Evolutionary conservation across 1,140 invertebrate species (phyloP), one percentile per base, ranked within the genome.

Genomic region (Drosophila hydei): DNA sequence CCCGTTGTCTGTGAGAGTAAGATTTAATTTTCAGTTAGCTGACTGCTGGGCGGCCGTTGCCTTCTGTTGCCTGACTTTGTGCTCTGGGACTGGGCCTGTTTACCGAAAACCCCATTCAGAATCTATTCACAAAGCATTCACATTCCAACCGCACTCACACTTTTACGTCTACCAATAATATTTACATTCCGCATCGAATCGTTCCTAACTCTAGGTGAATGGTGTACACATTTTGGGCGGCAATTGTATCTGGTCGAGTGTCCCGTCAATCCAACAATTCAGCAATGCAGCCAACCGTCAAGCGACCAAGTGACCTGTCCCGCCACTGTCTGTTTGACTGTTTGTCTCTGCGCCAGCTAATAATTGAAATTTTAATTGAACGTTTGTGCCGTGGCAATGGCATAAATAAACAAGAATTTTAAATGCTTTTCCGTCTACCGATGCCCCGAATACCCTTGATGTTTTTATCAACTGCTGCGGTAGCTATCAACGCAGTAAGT

Each of bases 331-430:
- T 74, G 64, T 55, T 6, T 33, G 30, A 11, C 36, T 67, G n/a
- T 21, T 62, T 59, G 33, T 55, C 51, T 74, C 60, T 55, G 76
- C 67, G 64, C 54, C 74, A 71, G 78, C 61, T 83, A 75, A 83
- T 83, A 83, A 83, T 83, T 83, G 67, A 83, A 83, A 78, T 83
- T 83, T 83, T 78, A 83, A 83, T 83, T 83, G 62, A 83, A 83
- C 67, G 48, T 68, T 78, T 78, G 65, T 58, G 50, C 65, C 47
- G 48, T 19, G 60, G 58, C 54, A 69, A 23, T 33, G 72, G 65
- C 68, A 80, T 76, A 80, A 80, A 77, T 73, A 76, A 80, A 77
- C 73, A 80, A 71, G 50, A 54, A 61, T 69, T 74, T 56, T 42
- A 52, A 59, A 61, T 36, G 67, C 30, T 50, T 43, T 19, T 21